phyloP scores from a whole-genome alignment of 2,113 vertebrate species.

The Protobothrops mucrosquamatus region DNA sequence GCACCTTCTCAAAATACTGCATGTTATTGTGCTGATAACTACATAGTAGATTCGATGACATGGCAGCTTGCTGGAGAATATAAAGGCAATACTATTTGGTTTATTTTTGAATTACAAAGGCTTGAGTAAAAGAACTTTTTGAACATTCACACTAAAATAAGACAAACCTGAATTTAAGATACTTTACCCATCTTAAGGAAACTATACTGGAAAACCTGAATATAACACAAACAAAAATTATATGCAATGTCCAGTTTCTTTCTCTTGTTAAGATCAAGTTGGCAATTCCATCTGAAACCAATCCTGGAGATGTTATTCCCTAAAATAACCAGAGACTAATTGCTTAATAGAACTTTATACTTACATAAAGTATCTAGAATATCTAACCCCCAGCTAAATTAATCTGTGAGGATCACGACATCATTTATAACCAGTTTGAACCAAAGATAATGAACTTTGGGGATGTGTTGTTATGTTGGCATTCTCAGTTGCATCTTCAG shows the following conservation, averaged over 20 bases:
- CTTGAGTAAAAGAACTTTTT: not conserved
- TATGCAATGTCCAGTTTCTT: not conserved
- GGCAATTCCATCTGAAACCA: not conserved
- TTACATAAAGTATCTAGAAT: not conserved
- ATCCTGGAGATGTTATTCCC: not conserved
- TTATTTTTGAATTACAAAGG: slow-evolving; percentile 18
- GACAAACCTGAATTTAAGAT: not conserved
- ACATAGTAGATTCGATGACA: not conserved
- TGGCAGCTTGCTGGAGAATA: not conserved
- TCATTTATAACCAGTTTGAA: not conserved
- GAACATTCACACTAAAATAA: not conserved
- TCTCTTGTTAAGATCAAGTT: not conserved
- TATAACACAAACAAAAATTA: not conserved
- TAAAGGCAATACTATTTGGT: not conserved
- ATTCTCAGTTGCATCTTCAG: not conserved
- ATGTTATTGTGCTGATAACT: slow-evolving; percentile 44
- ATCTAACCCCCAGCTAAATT: not conserved
- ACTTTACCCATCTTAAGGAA: not conserved
- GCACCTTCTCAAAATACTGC: slow-evolving; percentile 35
- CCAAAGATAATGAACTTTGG: not conserved
- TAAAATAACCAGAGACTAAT: not conserved
- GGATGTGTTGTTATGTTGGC: not conserved
- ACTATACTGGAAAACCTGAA: not conserved
- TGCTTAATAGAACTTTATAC: not conserved
- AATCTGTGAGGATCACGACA: not conserved